Conservation (phyloP, 2,888 invertebrate genomes). For the Diachrysia chrysitis region DNA sequence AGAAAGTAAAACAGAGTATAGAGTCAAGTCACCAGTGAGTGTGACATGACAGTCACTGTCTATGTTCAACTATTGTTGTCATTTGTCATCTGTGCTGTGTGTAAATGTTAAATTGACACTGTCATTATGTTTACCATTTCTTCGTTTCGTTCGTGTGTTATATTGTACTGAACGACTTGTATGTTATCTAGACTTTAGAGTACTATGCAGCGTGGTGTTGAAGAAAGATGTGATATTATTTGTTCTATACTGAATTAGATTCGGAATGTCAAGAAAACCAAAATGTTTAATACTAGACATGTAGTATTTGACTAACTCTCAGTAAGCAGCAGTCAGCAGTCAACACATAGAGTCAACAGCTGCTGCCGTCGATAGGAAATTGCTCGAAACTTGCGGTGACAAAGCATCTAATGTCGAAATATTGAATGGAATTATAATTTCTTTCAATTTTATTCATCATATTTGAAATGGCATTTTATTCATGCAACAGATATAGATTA, state of each 20-base stretch:
- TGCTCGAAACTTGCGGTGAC: not conserved
- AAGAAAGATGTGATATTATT: not conserved
- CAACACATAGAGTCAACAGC: no score
- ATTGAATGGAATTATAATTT: constrained; percentile 29
- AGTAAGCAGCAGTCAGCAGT: not conserved
- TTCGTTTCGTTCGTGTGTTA: not conserved
- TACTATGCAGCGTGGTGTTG: not conserved
- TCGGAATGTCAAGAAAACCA: not conserved
- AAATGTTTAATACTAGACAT: constrained; percentile 8
- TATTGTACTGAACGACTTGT: no score
- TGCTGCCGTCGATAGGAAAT: constrained; percentile 24
- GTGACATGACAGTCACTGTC: not conserved
- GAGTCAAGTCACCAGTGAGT: no score
- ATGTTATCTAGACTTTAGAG: no score
- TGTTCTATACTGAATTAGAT: not conserved
- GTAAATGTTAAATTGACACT: not conserved
- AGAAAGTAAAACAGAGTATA: no score
- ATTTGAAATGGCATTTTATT: constrained; percentile 79
- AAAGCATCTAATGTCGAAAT: not conserved
- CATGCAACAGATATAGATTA: constrained; percentile 82
- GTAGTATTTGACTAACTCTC: not conserved
- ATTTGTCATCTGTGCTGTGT: not conserved
- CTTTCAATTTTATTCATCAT: constrained; percentile 19
- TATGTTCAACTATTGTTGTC: not conserved
- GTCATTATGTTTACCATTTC: constrained; percentile 1